Conservation (phyloP, 37 sponge, comb jelly and placozoan species). For the Bolinopsis microptera region DNA sequence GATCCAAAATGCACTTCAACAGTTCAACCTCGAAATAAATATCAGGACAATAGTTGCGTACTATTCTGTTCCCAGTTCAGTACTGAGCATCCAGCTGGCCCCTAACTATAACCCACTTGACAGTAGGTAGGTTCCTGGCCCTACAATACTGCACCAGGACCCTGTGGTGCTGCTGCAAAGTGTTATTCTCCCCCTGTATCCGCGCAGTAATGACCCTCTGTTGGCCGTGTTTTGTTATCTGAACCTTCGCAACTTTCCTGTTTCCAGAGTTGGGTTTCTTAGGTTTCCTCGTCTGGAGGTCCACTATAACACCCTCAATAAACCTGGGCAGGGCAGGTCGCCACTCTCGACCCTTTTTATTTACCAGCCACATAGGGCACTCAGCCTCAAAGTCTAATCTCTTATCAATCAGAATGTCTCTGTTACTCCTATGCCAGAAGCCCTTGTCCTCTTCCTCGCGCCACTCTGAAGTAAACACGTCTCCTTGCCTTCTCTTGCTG, state of each 20-base stretch:
- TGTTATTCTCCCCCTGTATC: constrained; percentile 17
- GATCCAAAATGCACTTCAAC: too few relatives aligned
- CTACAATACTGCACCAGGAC: background rate
- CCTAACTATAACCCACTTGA: constrained; percentile 35
- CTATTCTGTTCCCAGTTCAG: constrained; percentile 22
- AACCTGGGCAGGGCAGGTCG: constrained; percentile 15
- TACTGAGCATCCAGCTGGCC: constrained; percentile 41
- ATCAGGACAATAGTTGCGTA: too few relatives aligned
- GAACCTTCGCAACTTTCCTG: constrained; percentile 30
- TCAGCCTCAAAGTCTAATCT: constrained; percentile 2
- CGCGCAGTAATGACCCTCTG: background rate
- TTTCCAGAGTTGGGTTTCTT: constrained; percentile 46
- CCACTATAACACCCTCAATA: constrained; percentile 40
- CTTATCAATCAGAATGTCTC: background rate
- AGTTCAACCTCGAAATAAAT: too few relatives aligned
- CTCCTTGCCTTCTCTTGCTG: constrained; percentile 24
- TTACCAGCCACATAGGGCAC: background rate
- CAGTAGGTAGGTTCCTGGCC: background rate
- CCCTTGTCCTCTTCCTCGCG: background rate
- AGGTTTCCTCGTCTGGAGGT: constrained; percentile 5
- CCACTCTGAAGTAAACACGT: background rate
- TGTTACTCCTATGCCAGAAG: background rate
- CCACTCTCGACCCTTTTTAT: constrained; percentile 1
- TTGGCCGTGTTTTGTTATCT: background rate
- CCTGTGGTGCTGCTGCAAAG: background rate